Base-by-base conservation (phyloP, 2,888 invertebrate genomes). In the Andrena chrysosceles region DNA sequence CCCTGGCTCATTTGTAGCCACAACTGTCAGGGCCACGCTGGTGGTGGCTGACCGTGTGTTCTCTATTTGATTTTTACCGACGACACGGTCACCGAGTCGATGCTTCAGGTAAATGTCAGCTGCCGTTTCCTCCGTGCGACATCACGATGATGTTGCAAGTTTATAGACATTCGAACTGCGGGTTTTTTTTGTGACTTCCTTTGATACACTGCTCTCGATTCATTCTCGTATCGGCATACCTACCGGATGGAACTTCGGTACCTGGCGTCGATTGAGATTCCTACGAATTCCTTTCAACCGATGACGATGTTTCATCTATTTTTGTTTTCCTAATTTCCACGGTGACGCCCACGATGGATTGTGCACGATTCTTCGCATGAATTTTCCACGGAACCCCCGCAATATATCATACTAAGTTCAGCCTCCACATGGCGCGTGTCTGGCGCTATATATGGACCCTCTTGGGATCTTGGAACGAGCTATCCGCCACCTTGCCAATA, bases 351-450 rank as follows among this genome's bases (percentile, higher is more conserved):
- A 81, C 80, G 60, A 74, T 67, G 83, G 72, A 77, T 77, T 33
- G 80, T 59, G 49, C 49, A 63, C 67, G 56, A 85, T 75, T 67
- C 69, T 72, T 48, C 59, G 48, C 68, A 33, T 62, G 33, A 71
- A 81, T 83, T 73, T 64, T 23, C 35, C 48, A 77, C 69, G 64
- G 59, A 77, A 23, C 72, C 74, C 77, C 63, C 48, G 77, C 75
- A 78, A 88, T 88, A 90, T 77, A 91, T 91, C 90, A 87, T 84
- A 52, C 85, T 73, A 86, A 81, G 86, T 85, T 86, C 83, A 85
- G 85, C 71, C 72, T 85, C 89, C 92, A 92, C 89, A 91, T 92
- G 92, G 90, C 92, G 90, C 81, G 87, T 85, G 87, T 81, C 83
- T 84, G 69, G 68, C 66, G 75, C 60, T 77, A 67, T 72, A 70